phyloP scores from a whole-genome alignment of 2,113 vertebrate species.

The Scomber scombrus region DNA sequence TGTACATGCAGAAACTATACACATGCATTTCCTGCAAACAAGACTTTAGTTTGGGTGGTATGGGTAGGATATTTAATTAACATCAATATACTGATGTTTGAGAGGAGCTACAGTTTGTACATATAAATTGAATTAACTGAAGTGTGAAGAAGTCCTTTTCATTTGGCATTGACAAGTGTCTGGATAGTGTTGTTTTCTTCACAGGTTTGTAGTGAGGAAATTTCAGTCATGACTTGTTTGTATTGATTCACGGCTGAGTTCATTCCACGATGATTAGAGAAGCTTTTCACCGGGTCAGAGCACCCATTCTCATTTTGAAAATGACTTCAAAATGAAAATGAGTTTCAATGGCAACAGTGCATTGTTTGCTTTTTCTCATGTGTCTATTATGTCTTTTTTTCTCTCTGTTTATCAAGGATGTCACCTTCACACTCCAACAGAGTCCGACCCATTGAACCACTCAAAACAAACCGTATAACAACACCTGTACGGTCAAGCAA shows the following conservation, averaged over 20 bases:
- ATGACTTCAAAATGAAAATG: constrained; percentile 6
- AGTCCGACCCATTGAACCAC: neutral
- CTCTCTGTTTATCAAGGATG: neutral
- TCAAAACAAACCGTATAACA: neutral
- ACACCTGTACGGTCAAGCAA: neutral
- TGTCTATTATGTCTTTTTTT: neutral
- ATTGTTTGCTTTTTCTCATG: neutral
- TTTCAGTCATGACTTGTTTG: constrained; percentile 23
- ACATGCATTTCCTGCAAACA: neutral
- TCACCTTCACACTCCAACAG: neutral
- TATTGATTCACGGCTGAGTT: constrained; percentile 23
- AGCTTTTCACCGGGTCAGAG: constrained; percentile 27
- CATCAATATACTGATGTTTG: too few relatives aligned
- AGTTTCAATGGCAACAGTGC: neutral
- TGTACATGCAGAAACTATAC: neutral
- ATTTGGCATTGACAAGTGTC: neutral
- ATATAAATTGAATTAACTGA: neutral
- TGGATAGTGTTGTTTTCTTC: constrained; percentile 1
- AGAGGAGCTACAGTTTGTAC: neutral
- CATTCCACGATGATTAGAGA: constrained; percentile 2
- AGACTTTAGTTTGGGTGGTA: too few relatives aligned
- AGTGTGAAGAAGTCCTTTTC: neutral
- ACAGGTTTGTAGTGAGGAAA: constrained; percentile 8
- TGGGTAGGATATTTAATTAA: too few relatives aligned
- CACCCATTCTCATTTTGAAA: constrained; percentile 1